Conservation (phyloP, 2,797 vertebrate species). For the Esox masquinongy region DNA sequence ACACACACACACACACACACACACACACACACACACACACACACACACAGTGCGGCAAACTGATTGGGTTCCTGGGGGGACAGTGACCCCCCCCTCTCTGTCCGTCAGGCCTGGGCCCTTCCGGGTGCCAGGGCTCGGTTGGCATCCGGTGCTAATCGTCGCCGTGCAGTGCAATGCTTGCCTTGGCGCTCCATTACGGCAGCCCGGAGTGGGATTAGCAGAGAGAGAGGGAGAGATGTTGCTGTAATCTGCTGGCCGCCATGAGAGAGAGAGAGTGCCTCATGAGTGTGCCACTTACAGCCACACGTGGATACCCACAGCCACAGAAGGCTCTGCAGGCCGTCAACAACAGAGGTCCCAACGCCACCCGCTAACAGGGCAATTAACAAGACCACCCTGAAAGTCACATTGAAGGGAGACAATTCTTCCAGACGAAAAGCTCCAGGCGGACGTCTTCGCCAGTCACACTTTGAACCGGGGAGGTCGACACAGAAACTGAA, state of each 20-base stretch:
- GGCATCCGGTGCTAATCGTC: slow-evolving; percentile 16
- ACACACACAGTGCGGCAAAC: slow-evolving; percentile 1
- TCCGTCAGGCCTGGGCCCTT: slow-evolving; percentile 19
- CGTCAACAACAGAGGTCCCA: not conserved
- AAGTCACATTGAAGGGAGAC: not conserved
- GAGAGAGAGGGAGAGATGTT: not conserved
- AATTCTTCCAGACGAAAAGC: not conserved
- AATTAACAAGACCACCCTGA: not conserved
- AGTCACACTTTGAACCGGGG: not conserved
- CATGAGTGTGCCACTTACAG: not conserved
- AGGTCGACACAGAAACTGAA: not conserved
- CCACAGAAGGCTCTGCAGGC: not conserved
- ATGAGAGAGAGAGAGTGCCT: not conserved
- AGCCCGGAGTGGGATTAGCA: slow-evolving; percentile 4
- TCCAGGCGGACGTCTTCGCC: not conserved
- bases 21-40: slow-evolving; percentile 11
- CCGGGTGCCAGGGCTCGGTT: not conserved
- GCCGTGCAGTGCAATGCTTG: not conserved
- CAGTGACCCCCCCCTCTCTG: not conserved
- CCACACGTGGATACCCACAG: not conserved
- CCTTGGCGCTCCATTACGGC: not conserved
- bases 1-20: slow-evolving; percentile 6
- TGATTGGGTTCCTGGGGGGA: slow-evolving; percentile 34
- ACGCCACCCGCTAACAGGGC: not conserved
- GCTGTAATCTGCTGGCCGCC: slow-evolving; percentile 8